These are phyloP conservation scores for Australoheros scitulus DNA, from an alignment of 2,113 vertebrate species.

Conservation along the genomic window DNA sequence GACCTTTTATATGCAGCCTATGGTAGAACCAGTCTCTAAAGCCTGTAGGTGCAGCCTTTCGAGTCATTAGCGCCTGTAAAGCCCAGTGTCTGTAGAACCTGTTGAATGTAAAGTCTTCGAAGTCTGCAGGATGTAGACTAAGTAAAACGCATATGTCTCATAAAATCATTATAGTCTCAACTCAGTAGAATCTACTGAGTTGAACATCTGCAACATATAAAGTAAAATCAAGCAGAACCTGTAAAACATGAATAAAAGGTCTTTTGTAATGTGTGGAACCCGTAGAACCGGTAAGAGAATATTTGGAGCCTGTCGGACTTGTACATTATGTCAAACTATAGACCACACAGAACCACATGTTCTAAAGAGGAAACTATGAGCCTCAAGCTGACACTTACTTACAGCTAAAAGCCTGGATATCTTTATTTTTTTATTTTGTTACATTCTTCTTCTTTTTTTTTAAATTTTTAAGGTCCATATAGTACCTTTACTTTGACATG, in stretches of 20 bases:
- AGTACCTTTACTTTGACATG: neutral
- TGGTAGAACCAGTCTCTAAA: neutral
- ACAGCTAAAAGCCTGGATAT: neutral
- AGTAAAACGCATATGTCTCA: neutral
- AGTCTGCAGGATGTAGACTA: neutral
- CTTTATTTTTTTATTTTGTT: no score
- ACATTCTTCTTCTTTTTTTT: neutral
- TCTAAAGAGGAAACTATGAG: neutral
- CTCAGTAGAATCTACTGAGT: neutral
- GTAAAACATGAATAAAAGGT: slow-evolving; percentile 12
- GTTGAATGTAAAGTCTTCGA: neutral
- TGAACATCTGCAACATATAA: neutral
- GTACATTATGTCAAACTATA: neutral
- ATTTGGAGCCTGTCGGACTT: neutral
- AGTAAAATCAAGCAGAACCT: neutral
- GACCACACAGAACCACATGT: neutral
- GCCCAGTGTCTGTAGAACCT: neutral
- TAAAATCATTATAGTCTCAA: neutral
- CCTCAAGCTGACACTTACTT: neutral
- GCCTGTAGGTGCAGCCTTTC: neutral
- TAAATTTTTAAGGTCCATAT: neutral
- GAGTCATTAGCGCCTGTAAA: neutral
- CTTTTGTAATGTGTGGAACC: neutral
- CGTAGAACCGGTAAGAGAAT: neutral
- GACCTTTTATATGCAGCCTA: neutral